phyloP scores from a whole-genome alignment of 1,140 invertebrate species.

The Gonioctena quinquepunctata region DNA sequence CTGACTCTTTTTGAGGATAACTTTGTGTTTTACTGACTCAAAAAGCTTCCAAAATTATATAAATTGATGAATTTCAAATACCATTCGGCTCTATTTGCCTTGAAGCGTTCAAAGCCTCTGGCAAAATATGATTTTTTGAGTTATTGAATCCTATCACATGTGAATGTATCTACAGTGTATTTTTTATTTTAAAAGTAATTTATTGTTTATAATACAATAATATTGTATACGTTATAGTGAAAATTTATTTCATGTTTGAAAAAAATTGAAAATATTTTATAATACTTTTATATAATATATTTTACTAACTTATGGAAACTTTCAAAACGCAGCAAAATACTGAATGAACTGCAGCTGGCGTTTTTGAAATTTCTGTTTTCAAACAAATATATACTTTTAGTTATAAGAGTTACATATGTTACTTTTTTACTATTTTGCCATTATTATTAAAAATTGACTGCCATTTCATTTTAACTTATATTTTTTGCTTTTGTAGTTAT shows the following conservation, averaged over 20 bases:
- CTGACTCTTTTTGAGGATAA: slow-evolving; percentile 2
- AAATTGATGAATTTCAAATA: too few species aligned
- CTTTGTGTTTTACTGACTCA: too few species aligned
- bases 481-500: slow-evolving; percentile 42
- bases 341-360: slow-evolving; percentile 4
- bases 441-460: slow-evolving; percentile 50
- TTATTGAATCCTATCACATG: slow-evolving; percentile 2
- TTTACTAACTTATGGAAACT: slow-evolving; percentile 33
- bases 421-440: slow-evolving; percentile 45
- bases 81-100: not conserved
- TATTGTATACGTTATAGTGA: slow-evolving; percentile 32
- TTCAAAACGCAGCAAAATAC: slow-evolving; percentile 23
- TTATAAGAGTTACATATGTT: slow-evolving; percentile 21
- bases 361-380: slow-evolving; percentile 21
- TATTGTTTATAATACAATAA: slow-evolving; percentile 29
- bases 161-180: slow-evolving; percentile 24
- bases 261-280: slow-evolving; percentile 36
- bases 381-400: slow-evolving; percentile 15
- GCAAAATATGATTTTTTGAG: not conserved
- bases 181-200: slow-evolving; percentile 22
- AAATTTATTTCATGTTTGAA: slow-evolving; percentile 37
- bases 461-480: slow-evolving; percentile 50
- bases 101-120: not conserved
- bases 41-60: too few species aligned
- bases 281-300: slow-evolving; percentile 37